Percentiles rank a stretch among this genome's conserved stretches.
phyloP scores from a whole-genome alignment of 2,113 vertebrate species.

The Dasyprocta punctata region DNA sequence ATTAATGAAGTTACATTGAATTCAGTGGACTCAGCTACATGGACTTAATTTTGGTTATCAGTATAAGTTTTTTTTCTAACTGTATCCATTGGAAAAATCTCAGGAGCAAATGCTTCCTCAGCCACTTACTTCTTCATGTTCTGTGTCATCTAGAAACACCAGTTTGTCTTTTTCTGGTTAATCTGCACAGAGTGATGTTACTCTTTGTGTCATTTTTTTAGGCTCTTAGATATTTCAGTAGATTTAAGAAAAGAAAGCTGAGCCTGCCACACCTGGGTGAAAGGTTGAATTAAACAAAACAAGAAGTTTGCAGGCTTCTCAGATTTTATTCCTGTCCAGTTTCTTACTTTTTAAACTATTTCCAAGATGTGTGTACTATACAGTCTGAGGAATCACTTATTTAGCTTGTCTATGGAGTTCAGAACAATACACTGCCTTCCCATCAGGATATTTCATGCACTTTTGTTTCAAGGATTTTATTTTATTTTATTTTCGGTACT shows the following conservation, averaged over 20 bases:
- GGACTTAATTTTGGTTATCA: background rate
- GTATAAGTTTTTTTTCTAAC: background rate
- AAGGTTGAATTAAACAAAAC: background rate
- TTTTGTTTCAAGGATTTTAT: background rate
- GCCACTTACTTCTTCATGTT: background rate
- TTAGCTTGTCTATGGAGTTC: background rate
- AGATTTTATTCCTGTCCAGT: background rate
- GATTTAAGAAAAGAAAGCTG: background rate
- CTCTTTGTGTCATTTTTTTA: background rate
- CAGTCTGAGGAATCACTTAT: background rate
- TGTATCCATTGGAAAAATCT: background rate
- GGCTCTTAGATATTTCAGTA: background rate
- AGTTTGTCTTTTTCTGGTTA: background rate
- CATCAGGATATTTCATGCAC: background rate
- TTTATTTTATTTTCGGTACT: too few relatives aligned
- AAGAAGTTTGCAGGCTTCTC: background rate
- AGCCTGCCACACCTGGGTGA: background rate
- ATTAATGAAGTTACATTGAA: background rate
- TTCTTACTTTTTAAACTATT: conserved; percentile 16
- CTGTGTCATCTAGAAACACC: background rate
- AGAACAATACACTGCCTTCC: background rate
- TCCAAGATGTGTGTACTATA: background rate
- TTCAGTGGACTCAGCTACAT: background rate
- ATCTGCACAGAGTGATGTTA: background rate
- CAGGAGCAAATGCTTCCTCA: background rate